These are phyloP conservation scores for Anguilla marmorata DNA, from an alignment of 2,797 vertebrate species.

Conservation along the genomic window DNA sequence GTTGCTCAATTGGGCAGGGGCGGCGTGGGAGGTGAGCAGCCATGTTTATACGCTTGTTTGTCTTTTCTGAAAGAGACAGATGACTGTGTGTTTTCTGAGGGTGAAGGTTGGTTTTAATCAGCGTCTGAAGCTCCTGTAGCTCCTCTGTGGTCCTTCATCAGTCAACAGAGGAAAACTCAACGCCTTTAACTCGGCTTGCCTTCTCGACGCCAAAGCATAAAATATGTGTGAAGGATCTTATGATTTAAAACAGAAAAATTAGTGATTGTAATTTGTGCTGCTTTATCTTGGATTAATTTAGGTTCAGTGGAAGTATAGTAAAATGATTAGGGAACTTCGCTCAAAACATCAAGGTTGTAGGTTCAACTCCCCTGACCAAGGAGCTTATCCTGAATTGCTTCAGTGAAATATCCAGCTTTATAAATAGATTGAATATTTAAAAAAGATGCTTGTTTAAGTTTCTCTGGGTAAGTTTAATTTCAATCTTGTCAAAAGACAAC, in stretches of 20 bases:
- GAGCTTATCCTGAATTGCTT: too few relatives aligned
- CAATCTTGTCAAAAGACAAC: not conserved
- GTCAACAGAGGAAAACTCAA: not conserved
- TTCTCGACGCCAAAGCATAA: not conserved
- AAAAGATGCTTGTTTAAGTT: not conserved
- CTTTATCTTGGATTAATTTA: too few relatives aligned
- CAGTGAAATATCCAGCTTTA: not conserved
- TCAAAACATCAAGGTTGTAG: too few relatives aligned
- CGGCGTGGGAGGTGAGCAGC: not conserved
- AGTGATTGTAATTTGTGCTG: too few relatives aligned
- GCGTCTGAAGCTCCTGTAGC: not conserved
- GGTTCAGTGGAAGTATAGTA: too few relatives aligned
- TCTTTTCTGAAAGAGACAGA: not conserved
- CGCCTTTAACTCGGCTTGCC: not conserved
- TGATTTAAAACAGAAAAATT: too few relatives aligned
- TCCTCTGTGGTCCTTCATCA: not conserved
- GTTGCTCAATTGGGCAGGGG: not conserved
- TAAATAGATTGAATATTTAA: not conserved
- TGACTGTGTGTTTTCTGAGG: not conserved
- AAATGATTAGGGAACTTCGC: too few relatives aligned
- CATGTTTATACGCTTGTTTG: conserved; percentile 7
- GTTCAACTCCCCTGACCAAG: too few relatives aligned
- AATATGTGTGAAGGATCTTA: too few relatives aligned
- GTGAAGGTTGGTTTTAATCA: not conserved
- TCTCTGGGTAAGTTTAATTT: not conserved